Evolutionary conservation across 2,113 vertebrate genomes (phyloP), one percentile per base, ranked within the genome.

Genomic region (Paedocypris sp.): DNA sequence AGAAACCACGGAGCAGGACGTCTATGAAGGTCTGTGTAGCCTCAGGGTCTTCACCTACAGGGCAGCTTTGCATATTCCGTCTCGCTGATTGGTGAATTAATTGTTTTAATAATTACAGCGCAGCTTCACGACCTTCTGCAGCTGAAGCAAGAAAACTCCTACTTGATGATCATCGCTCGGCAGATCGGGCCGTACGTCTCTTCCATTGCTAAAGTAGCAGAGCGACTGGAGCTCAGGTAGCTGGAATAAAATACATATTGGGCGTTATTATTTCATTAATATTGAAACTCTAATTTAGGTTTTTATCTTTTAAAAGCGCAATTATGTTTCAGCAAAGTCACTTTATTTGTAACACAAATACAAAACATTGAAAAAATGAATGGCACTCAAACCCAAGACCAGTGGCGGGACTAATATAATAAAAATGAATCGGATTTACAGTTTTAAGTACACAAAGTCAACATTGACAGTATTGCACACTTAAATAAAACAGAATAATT

Each of bases 161-260:
- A 84, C 72, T 74, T 97, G 60, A 91, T 84, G 52, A 91, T 88
- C 19, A 90, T 98, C 68, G 76, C 93, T 73, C 84, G 81, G 66
- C 94, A 97, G 77, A 96, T 96, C 9, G 89, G 81, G 0, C 94
- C 92, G 8, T 97, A 96, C 2, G 82, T 94, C 62, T 78, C 83
- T 54, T 97, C 93, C 62, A 95, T 97, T 0, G 90, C 91, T 66
- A 94, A 93, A 71, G 94, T 97, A 67, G 93, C 92, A 72, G 91
- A 95, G 74, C 75, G 88, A 1, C 84, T 98, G 18, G 91, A 96
- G 74, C 91, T 92, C 77, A 95, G 93, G 93, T 94, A 72, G 16
- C 13, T 16, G n/a, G n/a, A n/a, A n/a, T n/a, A n/a, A n/a, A n/a
- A n/a, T n/a, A n/a, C n/a, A n/a, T n/a, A n/a, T n/a, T n/a, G n/a